Percentiles rank a stretch among this genome's conserved stretches.
Evolutionary conservation across 2,797 vertebrate genomes (phyloP).

Genomic region (Notolabrus celidotus): DNA sequence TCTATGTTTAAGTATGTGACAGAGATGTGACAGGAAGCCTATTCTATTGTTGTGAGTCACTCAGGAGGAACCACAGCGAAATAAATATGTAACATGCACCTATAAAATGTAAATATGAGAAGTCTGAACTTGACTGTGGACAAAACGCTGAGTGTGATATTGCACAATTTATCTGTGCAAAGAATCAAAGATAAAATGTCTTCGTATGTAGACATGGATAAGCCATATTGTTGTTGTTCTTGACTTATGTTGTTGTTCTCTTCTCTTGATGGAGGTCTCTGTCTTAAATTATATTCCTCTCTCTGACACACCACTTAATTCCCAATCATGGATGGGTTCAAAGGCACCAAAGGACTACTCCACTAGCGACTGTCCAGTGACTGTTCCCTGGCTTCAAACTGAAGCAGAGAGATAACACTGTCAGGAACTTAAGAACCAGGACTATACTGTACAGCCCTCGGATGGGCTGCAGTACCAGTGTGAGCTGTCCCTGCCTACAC

Average conservation of each 20-base stretch:
- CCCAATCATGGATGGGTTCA: slow-evolving; percentile 15
- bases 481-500: slow-evolving; percentile 26
- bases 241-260: slow-evolving; percentile 43
- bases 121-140: slow-evolving; percentile 26
- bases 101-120: slow-evolving; percentile 61
- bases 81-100: slow-evolving; percentile 53
- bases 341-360: slow-evolving; percentile 61
- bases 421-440: slow-evolving; percentile 17
- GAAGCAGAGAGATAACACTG: slow-evolving; percentile 15
- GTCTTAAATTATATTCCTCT: slow-evolving; percentile 32
- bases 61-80: slow-evolving; percentile 49
- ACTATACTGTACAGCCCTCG: slow-evolving; percentile 10
- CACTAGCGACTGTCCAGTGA: slow-evolving; percentile 25
- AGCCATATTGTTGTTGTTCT: slow-evolving; percentile 75
- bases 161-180: slow-evolving; percentile 27
- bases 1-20: slow-evolving; percentile 45
- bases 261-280: slow-evolving; percentile 36
- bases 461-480: slow-evolving; percentile 9
- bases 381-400: slow-evolving; percentile 4
- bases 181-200: slow-evolving; percentile 70
- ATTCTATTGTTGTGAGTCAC: slow-evolving; percentile 19
- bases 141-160: slow-evolving; percentile 2
- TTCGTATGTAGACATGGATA: slow-evolving; percentile 61
- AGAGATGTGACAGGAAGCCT: slow-evolving; percentile 13
- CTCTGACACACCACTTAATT: slow-evolving; percentile 33